Base-by-base conservation (phyloP, 1,140 invertebrate genomes). In the Lineus longissimus region DNA sequence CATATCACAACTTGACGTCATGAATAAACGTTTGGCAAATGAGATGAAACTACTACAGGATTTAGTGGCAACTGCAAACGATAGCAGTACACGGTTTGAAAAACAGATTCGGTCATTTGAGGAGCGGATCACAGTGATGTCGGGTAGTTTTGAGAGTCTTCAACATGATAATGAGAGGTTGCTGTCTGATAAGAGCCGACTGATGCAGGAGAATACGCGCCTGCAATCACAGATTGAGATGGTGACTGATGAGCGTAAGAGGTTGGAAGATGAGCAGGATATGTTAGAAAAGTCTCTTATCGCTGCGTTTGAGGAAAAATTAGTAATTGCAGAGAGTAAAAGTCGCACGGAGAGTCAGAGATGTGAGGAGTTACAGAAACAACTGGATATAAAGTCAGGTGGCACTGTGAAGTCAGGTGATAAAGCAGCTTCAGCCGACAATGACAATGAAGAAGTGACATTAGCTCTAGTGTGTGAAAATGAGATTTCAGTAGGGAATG, bases 31-130 rank as follows among this genome's bases (percentile, higher is more conserved):
- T 23, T n/a, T 51, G 47, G 25, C n/a, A 6, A 51, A 51, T 51
- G 47, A 51, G 25, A 51, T 51, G 47, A 51, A 51, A 27, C n/a
- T 51, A n/a, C n/a, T 51, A n/a, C 47, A 51, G 47, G 47, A 51
- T n/a, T 27, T 51, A n/a, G 47, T 51, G 6, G 47, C n/a, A n/a
- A 51, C 47, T 19, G 47, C 47, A n/a, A 51, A 51, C 47, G 47
- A 51, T 9, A 51, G 47, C n/a, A 51, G 47, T 51, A 19, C 19
- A 19, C 47, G 47, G n/a, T 51, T 51, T 51, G 47, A 51, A n/a
- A 51, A 19, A 27, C 47, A 51, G 47, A 51, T 51, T 27, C 47
- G 47, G 4, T 51, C 47, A n/a, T 51, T 51, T n/a, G 47, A 51
- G 25, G 47, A 51, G 9, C 47, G 47, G 4, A 27, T 51, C 4